Percentiles rank a stretch among this genome's conserved stretches.
These are phyloP conservation scores for Podargus strigoides DNA, from an alignment of 2,797 vertebrate genomes.

Conservation along the genomic window DNA sequence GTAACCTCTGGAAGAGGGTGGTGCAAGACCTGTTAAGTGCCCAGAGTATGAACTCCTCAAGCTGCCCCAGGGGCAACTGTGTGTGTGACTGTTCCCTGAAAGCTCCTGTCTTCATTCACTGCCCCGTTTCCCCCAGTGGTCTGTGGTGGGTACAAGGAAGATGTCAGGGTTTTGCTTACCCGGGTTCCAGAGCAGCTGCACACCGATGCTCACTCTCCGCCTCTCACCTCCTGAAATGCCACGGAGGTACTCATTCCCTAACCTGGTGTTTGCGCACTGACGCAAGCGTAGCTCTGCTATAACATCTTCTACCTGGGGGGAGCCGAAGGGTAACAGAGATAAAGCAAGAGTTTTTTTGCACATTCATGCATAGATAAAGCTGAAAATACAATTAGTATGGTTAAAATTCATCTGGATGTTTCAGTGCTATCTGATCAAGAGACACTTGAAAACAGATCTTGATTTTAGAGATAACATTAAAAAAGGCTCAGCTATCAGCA, in stretches of 20 bases:
- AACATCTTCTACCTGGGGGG: constrained; percentile 88
- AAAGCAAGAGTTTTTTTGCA: neutral
- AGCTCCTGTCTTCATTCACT: neutral
- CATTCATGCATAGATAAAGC: neutral
- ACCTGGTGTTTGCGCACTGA: constrained; percentile 90
- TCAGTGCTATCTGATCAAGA: neutral
- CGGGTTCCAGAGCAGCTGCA: constrained; percentile 96
- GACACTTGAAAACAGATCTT: neutral
- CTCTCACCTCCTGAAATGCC: constrained; percentile 93
- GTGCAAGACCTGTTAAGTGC: neutral
- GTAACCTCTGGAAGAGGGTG: neutral
- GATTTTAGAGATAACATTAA: neutral
- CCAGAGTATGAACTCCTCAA: neutral
- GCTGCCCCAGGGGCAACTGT: neutral
- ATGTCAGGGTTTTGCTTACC: constrained; percentile 75
- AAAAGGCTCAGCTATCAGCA: neutral
- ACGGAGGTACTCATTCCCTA: constrained; percentile 86
- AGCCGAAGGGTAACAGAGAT: neutral
- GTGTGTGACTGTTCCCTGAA: neutral
- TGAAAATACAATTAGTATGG: neutral
- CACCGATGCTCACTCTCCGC: constrained; percentile 91
- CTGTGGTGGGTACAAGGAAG: neutral
- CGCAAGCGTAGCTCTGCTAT: constrained; percentile 91
- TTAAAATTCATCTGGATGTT: neutral
- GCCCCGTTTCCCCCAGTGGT: neutral